Percentiles rank a stretch among this genome's conserved stretches.
phyloP scores from a whole-genome alignment of 2,113 vertebrate genomes.

The Alethe diademata region DNA sequence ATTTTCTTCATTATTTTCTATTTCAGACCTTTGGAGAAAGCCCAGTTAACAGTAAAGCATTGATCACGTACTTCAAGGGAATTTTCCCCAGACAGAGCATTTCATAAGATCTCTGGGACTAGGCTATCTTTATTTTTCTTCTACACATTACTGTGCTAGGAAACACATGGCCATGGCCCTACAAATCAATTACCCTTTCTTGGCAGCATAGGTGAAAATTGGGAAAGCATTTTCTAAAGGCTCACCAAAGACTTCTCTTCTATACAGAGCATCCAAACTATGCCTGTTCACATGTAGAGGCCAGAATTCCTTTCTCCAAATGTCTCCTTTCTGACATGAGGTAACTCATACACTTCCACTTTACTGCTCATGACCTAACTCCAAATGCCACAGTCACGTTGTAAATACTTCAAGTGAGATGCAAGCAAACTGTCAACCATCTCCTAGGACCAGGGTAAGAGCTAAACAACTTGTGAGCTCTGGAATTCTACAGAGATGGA shows the following conservation, averaged over 20 bases:
- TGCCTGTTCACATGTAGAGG: background rate
- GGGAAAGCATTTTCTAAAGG: background rate
- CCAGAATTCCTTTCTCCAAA: background rate
- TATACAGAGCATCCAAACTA: background rate
- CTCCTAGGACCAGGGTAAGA: background rate
- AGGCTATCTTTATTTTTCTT: background rate
- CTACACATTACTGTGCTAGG: background rate
- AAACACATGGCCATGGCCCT: background rate
- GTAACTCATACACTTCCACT: background rate
- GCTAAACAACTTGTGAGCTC: background rate
- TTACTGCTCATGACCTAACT: background rate
- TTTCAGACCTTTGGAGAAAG: constrained; percentile 5
- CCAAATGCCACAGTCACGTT: background rate
- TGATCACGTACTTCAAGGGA: background rate
- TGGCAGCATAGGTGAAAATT: background rate
- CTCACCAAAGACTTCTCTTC: background rate
- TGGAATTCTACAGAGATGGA: background rate
- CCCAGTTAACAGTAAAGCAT: background rate
- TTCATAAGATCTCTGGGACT: background rate
- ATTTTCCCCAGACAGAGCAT: background rate
- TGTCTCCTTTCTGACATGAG: background rate
- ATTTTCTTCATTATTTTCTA: background rate
- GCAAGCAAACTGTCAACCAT: background rate
- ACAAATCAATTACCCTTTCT: background rate
- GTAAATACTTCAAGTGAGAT: background rate